phyloP scores from a whole-genome alignment of 2,113 vertebrate species.

The Peromyscus polionotus region DNA sequence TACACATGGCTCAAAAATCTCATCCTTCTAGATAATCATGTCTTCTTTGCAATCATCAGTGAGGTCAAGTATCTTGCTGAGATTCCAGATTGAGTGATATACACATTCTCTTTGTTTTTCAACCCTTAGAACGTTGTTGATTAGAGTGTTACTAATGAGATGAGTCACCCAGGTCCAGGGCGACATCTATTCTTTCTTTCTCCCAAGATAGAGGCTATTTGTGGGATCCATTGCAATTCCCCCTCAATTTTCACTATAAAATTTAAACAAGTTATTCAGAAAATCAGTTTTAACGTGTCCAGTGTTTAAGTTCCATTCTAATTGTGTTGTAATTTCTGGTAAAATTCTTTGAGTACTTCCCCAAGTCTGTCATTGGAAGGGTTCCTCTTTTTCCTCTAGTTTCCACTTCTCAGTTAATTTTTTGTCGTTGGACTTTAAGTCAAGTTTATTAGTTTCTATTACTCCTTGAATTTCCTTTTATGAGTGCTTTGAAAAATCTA shows the following conservation, averaged over 20 bases:
- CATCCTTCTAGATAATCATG: too few species aligned
- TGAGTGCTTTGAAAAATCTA: neutral
- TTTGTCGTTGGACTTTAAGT: neutral
- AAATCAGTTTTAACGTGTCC: neutral
- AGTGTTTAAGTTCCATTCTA: neutral
- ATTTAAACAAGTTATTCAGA: neutral
- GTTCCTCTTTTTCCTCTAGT: neutral
- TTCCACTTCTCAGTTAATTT: conserved; percentile 18
- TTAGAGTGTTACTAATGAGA: neutral
- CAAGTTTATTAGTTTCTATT: neutral
- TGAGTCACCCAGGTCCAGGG: neutral
- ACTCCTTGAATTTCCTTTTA: neutral
- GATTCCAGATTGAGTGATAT: neutral
- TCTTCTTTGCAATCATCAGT: neutral
- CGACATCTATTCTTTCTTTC: neutral
- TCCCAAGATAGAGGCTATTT: neutral
- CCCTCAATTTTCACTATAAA: neutral
- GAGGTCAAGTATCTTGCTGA: neutral
- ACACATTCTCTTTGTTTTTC: accelerated
- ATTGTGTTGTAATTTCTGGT: neutral
- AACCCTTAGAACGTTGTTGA: neutral
- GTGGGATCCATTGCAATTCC: neutral
- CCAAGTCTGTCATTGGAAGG: neutral
- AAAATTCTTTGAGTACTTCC: neutral
- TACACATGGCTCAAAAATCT: neutral